Evolutionary conservation across 2,888 invertebrate species (phyloP), one percentile per base, ranked within the genome.

Genomic region (Spilosoma lubricipeda): DNA sequence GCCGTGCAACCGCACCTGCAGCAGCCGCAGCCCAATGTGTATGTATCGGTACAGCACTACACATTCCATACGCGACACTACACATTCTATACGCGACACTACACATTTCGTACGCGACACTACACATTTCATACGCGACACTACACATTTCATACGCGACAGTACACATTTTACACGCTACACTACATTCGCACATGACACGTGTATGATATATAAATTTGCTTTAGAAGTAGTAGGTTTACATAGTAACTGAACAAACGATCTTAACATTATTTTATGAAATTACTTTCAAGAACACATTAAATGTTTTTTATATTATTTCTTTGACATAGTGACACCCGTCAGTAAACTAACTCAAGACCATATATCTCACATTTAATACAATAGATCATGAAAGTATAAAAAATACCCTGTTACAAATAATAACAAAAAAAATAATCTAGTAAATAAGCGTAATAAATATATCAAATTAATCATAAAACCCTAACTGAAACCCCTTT

Each of bases 1-100:
- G 95, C 95, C 2, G 91, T 93, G 18, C 92, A 92, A 79, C 94
- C 94, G 72, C 93, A 93, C 77, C 92, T 93, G 42, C 89, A 91
- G 75, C 93, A 90, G 78, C 94, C 93, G 48, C 90, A 90, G 76
- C 92, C 93, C 33, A 59, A 13, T 81, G 88, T 71, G 82, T 81
- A 78, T 67, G 83, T 85, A 79, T 11, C 11, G 67, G 9, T 45
- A 63, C 39, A 30, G 39, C 59, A 33, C 30, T 27, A 65, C 69
- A 71, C 52, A 33, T 11, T 70, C 2, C 5, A 13, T 27, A 59
- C 59, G 11, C 13, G 7, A 64, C 63, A 66, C 66, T 48, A n/a
- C n/a, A 56, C n/a, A n/a, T n/a, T 23, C 1, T 9, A 56, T n/a
- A 56, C 23, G 7, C 52, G 23, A 52, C 52, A 9, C 52, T n/a